Percentiles rank a stretch among this genome's conserved stretches.
Conservation (phyloP, 2,797 vertebrate genomes). For the Hippocampus kuda region DNA sequence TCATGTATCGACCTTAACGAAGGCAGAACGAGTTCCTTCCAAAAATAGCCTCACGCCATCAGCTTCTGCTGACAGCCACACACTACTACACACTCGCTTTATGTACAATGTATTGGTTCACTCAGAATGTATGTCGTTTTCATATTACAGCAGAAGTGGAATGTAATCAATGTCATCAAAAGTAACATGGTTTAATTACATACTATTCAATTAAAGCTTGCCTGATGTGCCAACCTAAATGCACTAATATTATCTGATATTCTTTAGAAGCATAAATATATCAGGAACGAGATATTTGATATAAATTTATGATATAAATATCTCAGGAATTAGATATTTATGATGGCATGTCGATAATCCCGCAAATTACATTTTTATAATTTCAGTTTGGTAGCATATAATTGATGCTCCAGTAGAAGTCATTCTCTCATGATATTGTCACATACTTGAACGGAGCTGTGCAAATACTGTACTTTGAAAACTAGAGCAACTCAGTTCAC, state of each 20-base stretch:
- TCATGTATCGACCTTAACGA: constrained; percentile 42
- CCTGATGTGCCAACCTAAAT: no score
- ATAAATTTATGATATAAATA: no score
- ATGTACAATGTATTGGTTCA: neutral
- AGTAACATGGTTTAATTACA: no score
- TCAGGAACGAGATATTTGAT: no score
- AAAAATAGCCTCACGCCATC: constrained; percentile 50
- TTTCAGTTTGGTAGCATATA: neutral
- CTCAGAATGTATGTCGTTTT: neutral
- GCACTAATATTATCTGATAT: no score
- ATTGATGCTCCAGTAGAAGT: neutral
- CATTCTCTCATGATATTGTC: neutral
- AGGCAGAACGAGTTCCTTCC: constrained; percentile 53
- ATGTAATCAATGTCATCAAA: neutral
- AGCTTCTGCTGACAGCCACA: neutral
- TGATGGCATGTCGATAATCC: neutral
- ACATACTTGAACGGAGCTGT: neutral
- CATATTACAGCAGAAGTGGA: neutral
- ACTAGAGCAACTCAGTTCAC: no score
- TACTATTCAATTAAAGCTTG: no score
- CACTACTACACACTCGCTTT: neutral
- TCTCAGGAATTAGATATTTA: no score
- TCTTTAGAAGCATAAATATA: no score
- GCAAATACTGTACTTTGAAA: no score
- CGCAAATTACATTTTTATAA: neutral